Evolutionary conservation across 1,140 invertebrate species (phyloP), one percentile per base, ranked within the genome.

Genomic region (Araneus ventricosus): DNA sequence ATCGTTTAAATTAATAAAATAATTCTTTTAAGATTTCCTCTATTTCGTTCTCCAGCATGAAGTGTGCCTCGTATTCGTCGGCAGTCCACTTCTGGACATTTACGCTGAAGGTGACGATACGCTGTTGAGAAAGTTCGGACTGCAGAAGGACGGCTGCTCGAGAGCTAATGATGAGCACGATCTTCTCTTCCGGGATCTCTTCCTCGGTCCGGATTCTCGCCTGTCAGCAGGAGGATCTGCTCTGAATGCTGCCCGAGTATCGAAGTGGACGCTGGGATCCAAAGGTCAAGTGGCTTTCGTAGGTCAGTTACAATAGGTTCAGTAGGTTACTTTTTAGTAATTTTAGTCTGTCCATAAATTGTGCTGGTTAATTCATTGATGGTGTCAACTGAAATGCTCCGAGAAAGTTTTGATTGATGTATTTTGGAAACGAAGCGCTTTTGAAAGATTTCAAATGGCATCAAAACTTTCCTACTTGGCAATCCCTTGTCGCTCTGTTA

Each of bases 31-130:
- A 17, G 5, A 52, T 52, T 0, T 14, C 10, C 8, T 27, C 6
- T 22, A 3, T 67, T 27, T 67, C 10, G 3, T 67, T 30, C 0
- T 7, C 10, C 61, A 67, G 61, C n/a, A 2, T 10, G 24, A n/a
- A 30, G 24, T 30, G 24, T 10, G 7, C 4, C 30, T 90, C 2
- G 41, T 91, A 0, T 91, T 91, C 37, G 14, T 93, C 2, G 93
- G 93, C 4, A 90, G 70, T 39, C 84, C 93, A 0, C 39, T 93
- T 20, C 30, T 93, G 30, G 93, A 93, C 61, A 89, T 93, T 30
- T 84, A 57, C 1, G 57, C 52, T 27, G 22, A 63, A 63, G 85
- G 79, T 57, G 79, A 89, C 10, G 22, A 41, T 6, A 27, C 30
- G 14, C 52, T 61, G 10, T 22, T 93, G 37, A 22, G 70, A 8